These are phyloP conservation scores for Aurelia aurita DNA, from an alignment of 30 jellyfish, hydroid and myxozoan genomes.

Conservation along the genomic window DNA sequence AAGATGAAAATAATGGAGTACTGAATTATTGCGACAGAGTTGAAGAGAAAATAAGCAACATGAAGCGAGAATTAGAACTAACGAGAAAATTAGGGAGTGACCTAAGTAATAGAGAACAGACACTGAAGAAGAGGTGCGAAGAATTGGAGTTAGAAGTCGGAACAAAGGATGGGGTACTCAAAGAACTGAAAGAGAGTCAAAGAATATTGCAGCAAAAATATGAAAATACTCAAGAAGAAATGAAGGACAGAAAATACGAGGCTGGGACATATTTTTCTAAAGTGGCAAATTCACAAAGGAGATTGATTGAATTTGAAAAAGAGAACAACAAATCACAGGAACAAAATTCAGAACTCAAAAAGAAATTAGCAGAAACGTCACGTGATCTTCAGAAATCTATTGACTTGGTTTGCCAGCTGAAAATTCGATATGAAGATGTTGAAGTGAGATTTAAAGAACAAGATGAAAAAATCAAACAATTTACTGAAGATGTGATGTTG, in stretches of 20 bases:
- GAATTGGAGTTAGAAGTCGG: constrained; percentile 24
- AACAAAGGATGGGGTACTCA: neutral
- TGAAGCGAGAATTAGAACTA: constrained; percentile 4
- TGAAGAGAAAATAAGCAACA: constrained; percentile 21
- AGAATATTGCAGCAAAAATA: constrained; percentile 16
- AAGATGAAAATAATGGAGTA: constrained; percentile 1
- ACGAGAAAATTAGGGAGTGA: constrained; percentile 4
- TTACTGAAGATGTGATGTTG: neutral
- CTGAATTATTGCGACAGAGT: constrained; percentile 28
- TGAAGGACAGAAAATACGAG: constrained; percentile 22
- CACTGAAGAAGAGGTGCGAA: neutral
- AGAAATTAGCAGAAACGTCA: neutral
- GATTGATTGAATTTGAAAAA: constrained; percentile 16
- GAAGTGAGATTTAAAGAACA: constrained; percentile 27
- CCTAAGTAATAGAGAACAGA: neutral
- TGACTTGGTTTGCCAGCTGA: constrained; percentile 21
- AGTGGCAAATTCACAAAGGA: constrained; percentile 24
- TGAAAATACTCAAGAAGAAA: constrained; percentile 4
- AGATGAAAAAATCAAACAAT: constrained; percentile 8
- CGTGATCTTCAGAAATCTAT: constrained; percentile 32
- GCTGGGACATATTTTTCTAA: neutral
- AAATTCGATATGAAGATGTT: constrained; percentile 30
- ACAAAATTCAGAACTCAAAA: constrained; percentile 1
- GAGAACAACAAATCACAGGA: constrained; percentile 3
- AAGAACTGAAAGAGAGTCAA: constrained; percentile 7